Base-by-base conservation (phyloP, 1,140 invertebrate species). In the Mycetomoellerius zeteki region DNA sequence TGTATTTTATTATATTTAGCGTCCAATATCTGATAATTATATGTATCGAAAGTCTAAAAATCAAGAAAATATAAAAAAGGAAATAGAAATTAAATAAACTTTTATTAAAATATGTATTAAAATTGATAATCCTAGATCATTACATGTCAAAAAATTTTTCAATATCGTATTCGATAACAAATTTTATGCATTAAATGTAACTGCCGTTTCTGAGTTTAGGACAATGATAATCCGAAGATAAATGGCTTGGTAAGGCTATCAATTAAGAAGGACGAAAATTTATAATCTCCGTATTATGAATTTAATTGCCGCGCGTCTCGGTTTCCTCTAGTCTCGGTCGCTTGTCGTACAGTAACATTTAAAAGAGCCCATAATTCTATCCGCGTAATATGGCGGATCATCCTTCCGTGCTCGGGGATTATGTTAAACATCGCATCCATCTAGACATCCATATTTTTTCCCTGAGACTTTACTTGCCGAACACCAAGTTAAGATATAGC, bases 281-380 rank as follows among this genome's bases (percentile, higher is more conserved):
- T 50, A 67, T 69, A 81, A 81, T 81, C 77, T 81, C 64, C 16
- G 21, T 43, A 71, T 71, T 81, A 71, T 56, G 21, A 69, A 81
- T 81, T 81, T 71, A 81, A 81, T 81, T 81, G 30, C 27, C 4
- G 64, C n/a, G 14, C 21, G 8, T 43, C 37, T 43, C 37, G 47
- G 14, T 81, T 69, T 78, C 43, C 58, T 8, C 10, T n/a, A 27
- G 16, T 33, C 21, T 47, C 24, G 16, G 75, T 21, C 37, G 75
- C 24, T 64, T n/a, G 27, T 67, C 62, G 33, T 72, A 58, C 33
- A 7, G 16, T 14, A 43, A 72, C 54, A 47, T 47, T 73, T 47
- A 30, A 73, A 82, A 52, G 19, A 30, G 24, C 47, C 52, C 37
- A 6, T 80, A 52, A 80, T 80, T 80, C 27, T 47, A 65, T 33